A percentile compares a stretch with the other conserved stretches of the same genome.
These are phyloP conservation scores for Philopedon plagiatum DNA, from an alignment of 2,888 invertebrate species.

Conservation along the genomic window DNA sequence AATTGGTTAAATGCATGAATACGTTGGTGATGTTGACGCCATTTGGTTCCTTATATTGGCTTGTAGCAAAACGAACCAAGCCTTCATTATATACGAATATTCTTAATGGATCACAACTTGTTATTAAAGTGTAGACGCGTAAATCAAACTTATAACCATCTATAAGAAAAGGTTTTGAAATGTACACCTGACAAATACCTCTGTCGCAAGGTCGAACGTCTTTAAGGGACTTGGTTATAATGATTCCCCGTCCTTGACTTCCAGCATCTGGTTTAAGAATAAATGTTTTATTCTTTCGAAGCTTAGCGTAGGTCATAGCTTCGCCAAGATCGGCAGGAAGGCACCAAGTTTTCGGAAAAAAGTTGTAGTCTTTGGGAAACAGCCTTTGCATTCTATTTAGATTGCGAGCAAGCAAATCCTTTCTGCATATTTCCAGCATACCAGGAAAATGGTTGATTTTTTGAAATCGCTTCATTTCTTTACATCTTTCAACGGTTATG, in stretches of 20 bases:
- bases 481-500: conserved; percentile 87
- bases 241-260: conserved; percentile 92
- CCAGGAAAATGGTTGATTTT: conserved; percentile 93
- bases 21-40: conserved; percentile 87
- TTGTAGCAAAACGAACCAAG: conserved; percentile 90
- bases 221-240: conserved; percentile 85
- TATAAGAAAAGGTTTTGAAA: conserved; percentile 84
- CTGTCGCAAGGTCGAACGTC: conserved; percentile 86
- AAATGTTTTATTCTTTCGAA: conserved; percentile 81
- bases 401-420: conserved; percentile 90
- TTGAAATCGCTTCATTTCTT: conserved; percentile 93
- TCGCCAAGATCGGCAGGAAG: conserved; percentile 90
- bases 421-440: conserved; percentile 74
- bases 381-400: conserved; percentile 90
- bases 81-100: conserved; percentile 95
- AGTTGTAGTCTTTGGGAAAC: conserved; percentile 91
- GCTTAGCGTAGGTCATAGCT: conserved; percentile 80
- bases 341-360: conserved; percentile 95
- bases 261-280: conserved; percentile 94
- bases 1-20: conserved; percentile 96
- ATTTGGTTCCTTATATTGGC: conserved; percentile 87
- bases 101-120: conserved; percentile 91
- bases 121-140: conserved; percentile 88
- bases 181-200: conserved; percentile 88
- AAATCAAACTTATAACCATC: conserved; percentile 96